Conservation (phyloP, 1,140 invertebrate species). For the Drosophila kepulauana region DNA sequence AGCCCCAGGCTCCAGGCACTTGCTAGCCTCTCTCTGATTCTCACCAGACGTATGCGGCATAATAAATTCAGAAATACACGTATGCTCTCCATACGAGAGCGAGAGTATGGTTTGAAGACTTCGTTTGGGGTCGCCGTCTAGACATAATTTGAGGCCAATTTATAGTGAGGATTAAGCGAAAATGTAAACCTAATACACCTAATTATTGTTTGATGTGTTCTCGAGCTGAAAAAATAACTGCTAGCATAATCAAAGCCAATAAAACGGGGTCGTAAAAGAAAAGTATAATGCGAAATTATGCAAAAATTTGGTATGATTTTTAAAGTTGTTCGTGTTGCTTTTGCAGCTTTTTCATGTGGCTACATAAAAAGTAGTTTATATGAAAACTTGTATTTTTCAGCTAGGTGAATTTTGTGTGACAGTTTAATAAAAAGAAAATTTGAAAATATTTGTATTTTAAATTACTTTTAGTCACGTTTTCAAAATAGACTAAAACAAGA, state of each 20-base stretch:
- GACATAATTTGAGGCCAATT: constrained; percentile 65
- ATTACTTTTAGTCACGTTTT: no score
- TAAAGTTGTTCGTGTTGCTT: no score
- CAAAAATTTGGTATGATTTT: neutral
- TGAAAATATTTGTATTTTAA: no score
- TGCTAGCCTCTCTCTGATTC: constrained; percentile 17
- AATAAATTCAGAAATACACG: constrained; percentile 28
- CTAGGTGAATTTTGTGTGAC: no score
- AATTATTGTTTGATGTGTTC: constrained; percentile 21
- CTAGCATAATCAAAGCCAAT: neutral
- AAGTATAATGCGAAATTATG: neutral
- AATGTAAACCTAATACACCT: constrained; percentile 13
- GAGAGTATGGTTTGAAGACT: neutral
- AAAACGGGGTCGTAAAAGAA: neutral
- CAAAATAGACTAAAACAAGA: no score
- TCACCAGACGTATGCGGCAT: constrained; percentile 54
- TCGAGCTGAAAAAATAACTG: neutral
- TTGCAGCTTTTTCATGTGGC: no score
- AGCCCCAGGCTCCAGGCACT: constrained; percentile 3
- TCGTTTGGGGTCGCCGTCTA: constrained; percentile 53
- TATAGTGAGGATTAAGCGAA: constrained; percentile 38
- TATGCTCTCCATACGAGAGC: constrained; percentile 6
- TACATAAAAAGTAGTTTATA: no score
- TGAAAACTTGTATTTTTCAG: no score
- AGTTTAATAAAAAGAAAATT: no score